Evolutionary conservation across 1,140 invertebrate species (phyloP).

Genomic region (Mactra quadrangularis): DNA sequence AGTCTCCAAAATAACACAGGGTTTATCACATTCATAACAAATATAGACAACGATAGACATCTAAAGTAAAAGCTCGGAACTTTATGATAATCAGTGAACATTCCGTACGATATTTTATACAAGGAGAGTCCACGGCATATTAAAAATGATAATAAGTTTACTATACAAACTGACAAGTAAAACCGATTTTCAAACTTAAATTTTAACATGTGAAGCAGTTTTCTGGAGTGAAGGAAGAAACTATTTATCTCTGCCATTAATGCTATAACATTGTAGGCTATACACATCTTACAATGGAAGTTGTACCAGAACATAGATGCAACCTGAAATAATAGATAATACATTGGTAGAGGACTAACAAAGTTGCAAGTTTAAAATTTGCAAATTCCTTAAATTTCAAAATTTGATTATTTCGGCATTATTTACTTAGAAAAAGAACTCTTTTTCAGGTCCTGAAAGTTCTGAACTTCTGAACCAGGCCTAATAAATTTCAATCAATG

Average conservation of each 20-base stretch:
- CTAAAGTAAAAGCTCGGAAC: conserved; percentile 69
- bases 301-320: conserved; percentile 80
- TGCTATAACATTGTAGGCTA: conserved; percentile 78
- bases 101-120: conserved; percentile 67
- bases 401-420: no score
- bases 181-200: conserved; percentile 67
- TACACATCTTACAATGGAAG: conserved; percentile 69
- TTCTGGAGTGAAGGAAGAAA: conserved; percentile 80
- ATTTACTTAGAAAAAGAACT: no score
- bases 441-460: no score
- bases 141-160: conserved; percentile 77
- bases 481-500: no score
- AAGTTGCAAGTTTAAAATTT: no score
- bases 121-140: conserved; percentile 72
- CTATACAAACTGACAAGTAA: conserved; percentile 68
- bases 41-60: conserved; percentile 67
- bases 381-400: no score
- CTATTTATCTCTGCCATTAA: conserved; percentile 80
- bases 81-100: conserved; percentile 62
- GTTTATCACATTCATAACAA: conserved; percentile 78
- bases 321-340: conserved; percentile 78
- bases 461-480: no score
- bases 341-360: no score
- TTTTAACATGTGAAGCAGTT: conserved; percentile 77
- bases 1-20: conserved; percentile 77